These are phyloP conservation scores for Metacarcinus magister DNA, from an alignment of 2,888 invertebrate species.

Conservation along the genomic window DNA sequence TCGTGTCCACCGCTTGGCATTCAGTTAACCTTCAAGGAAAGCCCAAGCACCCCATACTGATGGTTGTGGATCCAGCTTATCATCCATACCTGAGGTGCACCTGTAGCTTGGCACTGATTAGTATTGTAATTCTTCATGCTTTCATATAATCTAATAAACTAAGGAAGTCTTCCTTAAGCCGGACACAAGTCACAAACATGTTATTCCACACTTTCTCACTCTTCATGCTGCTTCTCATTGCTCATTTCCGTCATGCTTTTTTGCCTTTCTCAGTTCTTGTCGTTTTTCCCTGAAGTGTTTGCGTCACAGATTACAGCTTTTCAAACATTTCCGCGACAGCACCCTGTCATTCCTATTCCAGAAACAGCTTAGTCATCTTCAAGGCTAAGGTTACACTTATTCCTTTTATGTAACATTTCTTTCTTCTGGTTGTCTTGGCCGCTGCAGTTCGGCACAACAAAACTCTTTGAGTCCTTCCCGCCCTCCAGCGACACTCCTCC, in stretches of 20 bases:
- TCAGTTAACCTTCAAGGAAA: background rate
- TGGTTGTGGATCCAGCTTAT: background rate
- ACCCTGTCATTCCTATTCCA: background rate
- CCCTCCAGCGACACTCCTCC: background rate
- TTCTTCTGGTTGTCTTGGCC: background rate
- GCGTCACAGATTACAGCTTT: background rate
- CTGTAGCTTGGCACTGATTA: background rate
- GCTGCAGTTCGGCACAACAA: background rate
- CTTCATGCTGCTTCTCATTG: background rate
- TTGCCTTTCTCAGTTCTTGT: too few species aligned
- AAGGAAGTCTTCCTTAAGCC: background rate
- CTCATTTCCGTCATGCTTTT: background rate
- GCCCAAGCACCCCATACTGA: background rate
- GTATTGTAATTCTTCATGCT: background rate
- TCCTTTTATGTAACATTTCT: background rate
- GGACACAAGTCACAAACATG: background rate
- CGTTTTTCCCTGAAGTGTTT: too few species aligned
- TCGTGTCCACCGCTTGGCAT: background rate
- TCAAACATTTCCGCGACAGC: background rate
- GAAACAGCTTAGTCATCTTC: background rate
- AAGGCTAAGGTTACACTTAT: background rate
- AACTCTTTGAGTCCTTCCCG: background rate
- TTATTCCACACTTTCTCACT: background rate
- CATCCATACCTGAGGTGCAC: background rate
- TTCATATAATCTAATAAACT: too few species aligned